Evolutionary conservation across 2,113 vertebrate species (phyloP).

Genomic region (Prunella fulvescens): DNA sequence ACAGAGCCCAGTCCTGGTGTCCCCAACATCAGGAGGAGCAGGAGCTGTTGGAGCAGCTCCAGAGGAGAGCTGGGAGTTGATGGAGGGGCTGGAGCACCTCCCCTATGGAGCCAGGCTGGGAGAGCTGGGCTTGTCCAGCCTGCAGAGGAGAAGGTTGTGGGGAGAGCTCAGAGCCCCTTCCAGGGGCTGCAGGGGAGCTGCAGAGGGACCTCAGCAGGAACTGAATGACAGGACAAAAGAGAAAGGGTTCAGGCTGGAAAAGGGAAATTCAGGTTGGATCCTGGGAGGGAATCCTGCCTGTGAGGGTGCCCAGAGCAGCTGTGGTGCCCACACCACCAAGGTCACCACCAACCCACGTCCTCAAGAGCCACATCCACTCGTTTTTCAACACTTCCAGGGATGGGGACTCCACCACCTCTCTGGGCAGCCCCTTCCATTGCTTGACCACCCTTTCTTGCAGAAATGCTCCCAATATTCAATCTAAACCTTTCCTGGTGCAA

Average conservation of each 20-base stretch:
- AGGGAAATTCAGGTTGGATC: too few species aligned
- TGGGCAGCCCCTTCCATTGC: not conserved
- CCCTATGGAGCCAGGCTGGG: not conserved
- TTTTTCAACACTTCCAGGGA: not conserved
- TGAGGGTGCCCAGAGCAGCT: not conserved
- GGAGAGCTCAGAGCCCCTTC: not conserved
- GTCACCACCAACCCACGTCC: not conserved
- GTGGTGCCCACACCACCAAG: not conserved
- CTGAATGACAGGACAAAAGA: not conserved
- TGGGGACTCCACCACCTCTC: not conserved
- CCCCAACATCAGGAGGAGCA: rapidly evolving
- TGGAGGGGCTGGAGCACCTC: not conserved
- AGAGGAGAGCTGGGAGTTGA: not conserved
- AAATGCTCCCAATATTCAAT: rapidly evolving
- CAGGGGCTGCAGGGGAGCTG: not conserved
- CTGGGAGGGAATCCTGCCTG: not conserved
- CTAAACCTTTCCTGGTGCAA: rapidly evolving
- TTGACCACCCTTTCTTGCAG: rapidly evolving
- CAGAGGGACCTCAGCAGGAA: not conserved
- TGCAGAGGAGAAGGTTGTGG: not conserved
- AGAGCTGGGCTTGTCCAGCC: not conserved
- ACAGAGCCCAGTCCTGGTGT: not conserved
- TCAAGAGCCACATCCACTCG: not conserved
- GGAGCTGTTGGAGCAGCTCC: not conserved
- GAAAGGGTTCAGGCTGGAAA: not conserved